Evolutionary conservation across 2,113 vertebrate species (phyloP).

Genomic region (Brachyhypopomus occidentalis): DNA sequence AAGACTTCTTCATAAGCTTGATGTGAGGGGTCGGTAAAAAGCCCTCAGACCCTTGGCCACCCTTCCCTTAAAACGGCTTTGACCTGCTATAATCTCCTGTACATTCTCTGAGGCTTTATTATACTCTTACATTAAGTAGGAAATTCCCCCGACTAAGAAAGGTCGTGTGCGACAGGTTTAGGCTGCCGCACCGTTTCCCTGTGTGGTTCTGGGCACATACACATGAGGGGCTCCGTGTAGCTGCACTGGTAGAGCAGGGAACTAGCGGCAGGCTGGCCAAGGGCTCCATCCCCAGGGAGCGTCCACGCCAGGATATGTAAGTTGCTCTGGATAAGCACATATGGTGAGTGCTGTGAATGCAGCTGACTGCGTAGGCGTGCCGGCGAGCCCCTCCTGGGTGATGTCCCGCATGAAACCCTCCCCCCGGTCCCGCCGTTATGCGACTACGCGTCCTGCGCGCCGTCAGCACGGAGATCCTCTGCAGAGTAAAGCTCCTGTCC

Average conservation of each 20-base stretch:
- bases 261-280: too few relatives aligned
- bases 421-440: too few relatives aligned
- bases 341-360: too few relatives aligned
- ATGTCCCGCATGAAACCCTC: neutral
- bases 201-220: too few relatives aligned
- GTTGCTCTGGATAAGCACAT: neutral
- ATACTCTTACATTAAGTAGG: neutral
- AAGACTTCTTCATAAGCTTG: constrained; percentile 28
- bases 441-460: neutral
- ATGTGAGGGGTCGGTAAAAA: constrained; percentile 24
- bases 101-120: neutral
- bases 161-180: neutral
- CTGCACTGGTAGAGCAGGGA: too few relatives aligned
- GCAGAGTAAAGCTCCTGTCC: constrained; percentile 35
- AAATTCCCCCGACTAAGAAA: neutral
- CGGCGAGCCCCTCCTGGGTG: neutral
- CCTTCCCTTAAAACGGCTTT: neutral
- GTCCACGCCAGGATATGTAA: neutral
- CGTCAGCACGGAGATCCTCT: constrained; percentile 28
- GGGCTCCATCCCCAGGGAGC: too few relatives aligned
- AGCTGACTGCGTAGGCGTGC: too few relatives aligned
- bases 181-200: too few relatives aligned
- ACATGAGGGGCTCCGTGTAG: neutral
- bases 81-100: neutral
- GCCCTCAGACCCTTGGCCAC: neutral